A percentile compares a stretch with the other conserved stretches of the same genome.
These are phyloP conservation scores for Trichomycterus rosablanca DNA, from an alignment of 2,113 vertebrate species.

Conservation along the genomic window DNA sequence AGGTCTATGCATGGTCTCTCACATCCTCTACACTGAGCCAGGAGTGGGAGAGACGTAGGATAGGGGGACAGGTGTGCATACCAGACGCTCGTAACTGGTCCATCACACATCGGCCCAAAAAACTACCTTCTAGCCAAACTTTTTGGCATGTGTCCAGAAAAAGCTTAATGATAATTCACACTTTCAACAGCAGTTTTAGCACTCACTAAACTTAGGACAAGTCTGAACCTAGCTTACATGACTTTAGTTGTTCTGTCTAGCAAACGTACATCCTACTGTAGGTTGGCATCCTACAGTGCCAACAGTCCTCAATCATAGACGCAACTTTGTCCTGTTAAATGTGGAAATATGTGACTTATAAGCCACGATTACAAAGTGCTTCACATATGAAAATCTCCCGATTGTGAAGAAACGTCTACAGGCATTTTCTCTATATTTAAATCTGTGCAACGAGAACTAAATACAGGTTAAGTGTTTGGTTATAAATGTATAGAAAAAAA, in stretches of 20 bases:
- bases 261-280: no score
- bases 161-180: constrained; percentile 4
- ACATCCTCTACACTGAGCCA: constrained; percentile 38
- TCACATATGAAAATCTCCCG: no score
- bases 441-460: no score
- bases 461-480: no score
- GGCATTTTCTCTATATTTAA: no score
- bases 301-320: no score
- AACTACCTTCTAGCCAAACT: constrained; percentile 47
- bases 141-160: constrained; percentile 41
- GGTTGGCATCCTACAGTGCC: no score
- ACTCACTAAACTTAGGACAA: constrained; percentile 33
- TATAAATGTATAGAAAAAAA: no score
- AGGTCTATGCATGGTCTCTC: constrained; percentile 60
- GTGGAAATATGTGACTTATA: no score
- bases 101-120: constrained; percentile 42
- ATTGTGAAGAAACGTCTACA: no score
- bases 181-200: constrained; percentile 16
- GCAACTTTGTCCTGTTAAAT: no score
- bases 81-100: constrained; percentile 55
- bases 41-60: constrained; percentile 39
- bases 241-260: constrained; percentile 30
- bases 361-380: no score
- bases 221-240: constrained; percentile 38
- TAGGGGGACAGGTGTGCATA: constrained; percentile 70